Evolutionary conservation across 2,797 vertebrate genomes (phyloP).

Genomic region (Sebastes oblongus): DNA sequence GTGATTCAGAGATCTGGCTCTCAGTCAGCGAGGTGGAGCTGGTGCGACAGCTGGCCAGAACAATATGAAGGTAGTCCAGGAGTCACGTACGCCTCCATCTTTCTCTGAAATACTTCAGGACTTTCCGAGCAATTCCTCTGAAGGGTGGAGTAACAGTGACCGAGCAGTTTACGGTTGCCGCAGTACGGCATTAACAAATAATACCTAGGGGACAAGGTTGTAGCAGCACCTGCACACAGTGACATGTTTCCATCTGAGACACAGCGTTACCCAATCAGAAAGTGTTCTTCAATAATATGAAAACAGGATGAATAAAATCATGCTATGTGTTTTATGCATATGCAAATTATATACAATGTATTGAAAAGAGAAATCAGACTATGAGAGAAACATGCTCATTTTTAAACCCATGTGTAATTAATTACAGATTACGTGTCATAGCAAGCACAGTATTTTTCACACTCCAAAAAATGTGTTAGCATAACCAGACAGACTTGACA

Average conservation of each 20-base stretch:
- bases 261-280: background rate
- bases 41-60: constrained; percentile 34
- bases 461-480: constrained; percentile 5
- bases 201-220: constrained; percentile 9
- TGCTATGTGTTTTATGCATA: background rate
- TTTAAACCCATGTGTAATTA: constrained; percentile 28
- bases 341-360: constrained; percentile 24
- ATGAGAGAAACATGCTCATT: constrained; percentile 32
- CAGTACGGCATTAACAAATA: constrained; percentile 21
- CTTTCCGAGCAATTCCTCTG: constrained; percentile 5
- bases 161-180: constrained; percentile 35
- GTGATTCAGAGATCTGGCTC: constrained; percentile 48
- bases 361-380: background rate
- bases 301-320: constrained; percentile 13
- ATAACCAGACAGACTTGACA: constrained; percentile 5
- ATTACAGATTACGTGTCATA: constrained; percentile 32
- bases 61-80: constrained; percentile 13
- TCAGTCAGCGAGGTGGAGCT: constrained; percentile 29
- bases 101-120: background rate
- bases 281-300: background rate
- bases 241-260: constrained; percentile 4
- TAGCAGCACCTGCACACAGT: constrained; percentile 32
- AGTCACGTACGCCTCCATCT: background rate
- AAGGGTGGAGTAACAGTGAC: constrained; percentile 26
- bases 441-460: constrained; percentile 22